Evolutionary conservation across 2,888 invertebrate species (phyloP).

Genomic region (Gymnoscelis rufifasciata): DNA sequence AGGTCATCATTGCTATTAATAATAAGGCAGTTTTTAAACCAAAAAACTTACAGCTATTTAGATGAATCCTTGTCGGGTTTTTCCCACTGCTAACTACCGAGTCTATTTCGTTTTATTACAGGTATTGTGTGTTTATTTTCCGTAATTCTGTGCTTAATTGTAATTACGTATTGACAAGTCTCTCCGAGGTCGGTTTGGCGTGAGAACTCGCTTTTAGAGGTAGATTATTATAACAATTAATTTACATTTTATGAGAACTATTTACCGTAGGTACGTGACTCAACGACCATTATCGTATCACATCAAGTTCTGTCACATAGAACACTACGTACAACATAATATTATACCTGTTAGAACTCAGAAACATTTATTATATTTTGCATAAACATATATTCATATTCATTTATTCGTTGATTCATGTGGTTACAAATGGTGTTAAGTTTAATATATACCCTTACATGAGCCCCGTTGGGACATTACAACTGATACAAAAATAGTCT

Average conservation of each 20-base stretch:
- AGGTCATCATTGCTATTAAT: too few relatives aligned
- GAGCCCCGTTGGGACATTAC: too few relatives aligned
- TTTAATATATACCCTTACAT: too few relatives aligned
- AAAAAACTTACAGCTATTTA: background rate
- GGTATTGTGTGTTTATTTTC: constrained; percentile 25
- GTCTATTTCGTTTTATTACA: constrained; percentile 16
- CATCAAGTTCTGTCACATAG: constrained; percentile 1
- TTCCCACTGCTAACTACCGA: constrained; percentile 7
- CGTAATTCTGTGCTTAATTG: constrained; percentile 20
- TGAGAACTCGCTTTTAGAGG: constrained; percentile 28
- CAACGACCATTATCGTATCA: constrained; percentile 22
- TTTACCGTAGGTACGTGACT: constrained; percentile 17
- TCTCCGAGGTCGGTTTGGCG: constrained; percentile 28
- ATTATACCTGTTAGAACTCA: background rate
- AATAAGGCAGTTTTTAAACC: background rate
- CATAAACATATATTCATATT: too few relatives aligned
- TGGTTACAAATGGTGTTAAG: too few relatives aligned
- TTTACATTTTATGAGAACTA: constrained; percentile 29
- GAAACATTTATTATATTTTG: too few relatives aligned
- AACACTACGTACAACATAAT: too few relatives aligned
- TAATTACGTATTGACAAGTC: constrained; percentile 30
- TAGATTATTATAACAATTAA: constrained; percentile 27
- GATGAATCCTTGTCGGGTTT: constrained; percentile 2
- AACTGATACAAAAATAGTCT: too few relatives aligned
- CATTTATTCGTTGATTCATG: too few relatives aligned